phyloP scores from a whole-genome alignment of 2,113 vertebrate genomes.

The Paramormyrops kingsleyae region DNA sequence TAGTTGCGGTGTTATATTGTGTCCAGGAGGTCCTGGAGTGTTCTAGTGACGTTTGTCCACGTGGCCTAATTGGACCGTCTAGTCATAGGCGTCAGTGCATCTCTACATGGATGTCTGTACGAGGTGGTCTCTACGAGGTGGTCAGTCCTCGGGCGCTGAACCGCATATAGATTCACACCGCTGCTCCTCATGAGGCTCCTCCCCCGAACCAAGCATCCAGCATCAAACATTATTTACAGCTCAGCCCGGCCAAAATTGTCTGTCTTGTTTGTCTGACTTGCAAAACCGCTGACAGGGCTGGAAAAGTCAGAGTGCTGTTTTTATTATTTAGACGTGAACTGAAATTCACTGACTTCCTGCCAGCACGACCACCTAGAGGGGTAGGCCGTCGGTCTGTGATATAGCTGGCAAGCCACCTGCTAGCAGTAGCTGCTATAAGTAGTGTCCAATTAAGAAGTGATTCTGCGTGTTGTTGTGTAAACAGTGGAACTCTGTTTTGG shows the following conservation, averaged over 20 bases:
- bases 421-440: not conserved
- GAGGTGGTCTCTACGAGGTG: not conserved
- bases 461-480: not conserved
- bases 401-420: not conserved
- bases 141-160: not conserved
- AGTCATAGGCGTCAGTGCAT: not conserved
- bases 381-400: not conserved
- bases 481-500: not conserved
- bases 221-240: not conserved
- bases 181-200: not conserved
- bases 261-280: not conserved
- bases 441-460: conserved; percentile 1
- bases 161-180: not conserved
- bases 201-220: not conserved
- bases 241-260: not conserved
- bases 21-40: not conserved
- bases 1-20: not conserved
- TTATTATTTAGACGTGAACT: not conserved
- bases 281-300: not conserved
- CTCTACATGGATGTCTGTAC: not conserved
- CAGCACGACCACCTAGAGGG: not conserved
- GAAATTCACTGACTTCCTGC: not conserved
- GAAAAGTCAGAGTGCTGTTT: not conserved
- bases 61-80: not conserved
- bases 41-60: not conserved